Evolutionary conservation across 2,113 vertebrate species (phyloP).

Genomic region (Tenebrosternarchus preto): DNA sequence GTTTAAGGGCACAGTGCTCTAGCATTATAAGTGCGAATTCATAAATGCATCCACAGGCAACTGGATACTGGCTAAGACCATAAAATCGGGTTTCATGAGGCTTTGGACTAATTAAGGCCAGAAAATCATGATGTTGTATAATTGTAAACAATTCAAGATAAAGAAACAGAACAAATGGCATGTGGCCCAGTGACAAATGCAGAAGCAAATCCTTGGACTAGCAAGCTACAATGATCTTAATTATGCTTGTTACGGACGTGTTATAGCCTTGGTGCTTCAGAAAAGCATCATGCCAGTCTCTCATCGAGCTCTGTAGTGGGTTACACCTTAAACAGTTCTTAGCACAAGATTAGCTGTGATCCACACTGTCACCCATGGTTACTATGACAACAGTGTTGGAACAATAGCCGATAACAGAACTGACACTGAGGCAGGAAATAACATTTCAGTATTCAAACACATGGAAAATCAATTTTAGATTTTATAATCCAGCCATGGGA

Average conservation of each 20-base stretch:
- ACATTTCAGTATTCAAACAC: constrained; percentile 15
- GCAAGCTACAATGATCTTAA: background rate
- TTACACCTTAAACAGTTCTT: constrained; percentile 7
- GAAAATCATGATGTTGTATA: background rate
- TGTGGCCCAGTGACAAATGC: background rate
- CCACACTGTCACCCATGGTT: constrained; percentile 30
- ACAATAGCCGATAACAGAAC: constrained; percentile 32
- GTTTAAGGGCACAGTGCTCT: too few species aligned
- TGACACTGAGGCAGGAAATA: constrained; percentile 39
- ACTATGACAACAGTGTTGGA: constrained; percentile 48
- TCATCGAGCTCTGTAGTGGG: background rate
- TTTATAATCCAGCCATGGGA: background rate
- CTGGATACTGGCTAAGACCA: background rate
- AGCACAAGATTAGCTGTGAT: constrained; percentile 14
- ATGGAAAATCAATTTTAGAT: constrained; percentile 1
- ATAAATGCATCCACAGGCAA: too few species aligned
- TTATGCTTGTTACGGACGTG: background rate
- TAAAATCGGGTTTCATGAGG: background rate
- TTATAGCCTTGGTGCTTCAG: constrained; percentile 4
- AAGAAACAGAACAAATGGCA: background rate
- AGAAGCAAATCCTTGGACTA: background rate
- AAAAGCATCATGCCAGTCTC: background rate
- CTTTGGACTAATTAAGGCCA: background rate
- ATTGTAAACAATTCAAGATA: background rate
- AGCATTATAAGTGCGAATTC: too few species aligned